Percentiles rank a stretch among this genome's conserved stretches.
Conservation (phyloP, 1,140 invertebrate species). For the Hestina assimilis region DNA sequence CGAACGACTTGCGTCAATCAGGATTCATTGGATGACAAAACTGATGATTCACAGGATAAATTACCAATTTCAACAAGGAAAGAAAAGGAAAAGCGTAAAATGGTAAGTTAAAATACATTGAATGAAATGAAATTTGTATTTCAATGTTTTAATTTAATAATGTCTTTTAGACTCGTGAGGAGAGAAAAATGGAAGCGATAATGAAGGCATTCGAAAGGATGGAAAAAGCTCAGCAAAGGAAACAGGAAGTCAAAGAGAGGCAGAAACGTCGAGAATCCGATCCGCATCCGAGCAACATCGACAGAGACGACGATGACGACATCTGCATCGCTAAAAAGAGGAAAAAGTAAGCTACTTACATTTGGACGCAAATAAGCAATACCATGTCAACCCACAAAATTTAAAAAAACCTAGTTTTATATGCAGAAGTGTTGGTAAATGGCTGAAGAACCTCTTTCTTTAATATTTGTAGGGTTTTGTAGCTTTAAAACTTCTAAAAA, state of each 20-base stretch:
- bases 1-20: constrained; percentile 61
- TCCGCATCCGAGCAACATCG: constrained; percentile 65
- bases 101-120: constrained; percentile 54
- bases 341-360: constrained; percentile 65
- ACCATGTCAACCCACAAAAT: too few relatives aligned
- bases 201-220: constrained; percentile 94
- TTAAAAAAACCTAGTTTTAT: too few relatives aligned
- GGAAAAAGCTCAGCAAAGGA: constrained; percentile 88
- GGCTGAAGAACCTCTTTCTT: too few relatives aligned
- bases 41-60: constrained; percentile 79
- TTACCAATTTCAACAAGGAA: constrained; percentile 67
- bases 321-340: constrained; percentile 57
- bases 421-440: too few relatives aligned
- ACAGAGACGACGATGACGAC: constrained; percentile 73
- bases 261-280: constrained; percentile 77
- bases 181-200: constrained; percentile 97
- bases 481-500: too few relatives aligned
- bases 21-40: constrained; percentile 60
- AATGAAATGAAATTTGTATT: too few relatives aligned
- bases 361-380: too few relatives aligned
- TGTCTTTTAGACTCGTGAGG: constrained; percentile 88
- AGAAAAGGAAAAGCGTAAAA: constrained; percentile 76
- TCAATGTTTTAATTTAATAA: constrained; percentile 9
- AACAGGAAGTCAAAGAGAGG: constrained; percentile 83
- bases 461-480: too few relatives aligned